These are phyloP conservation scores for Macrotus californicus DNA, from an alignment of 2,113 vertebrate species.

Conservation along the genomic window DNA sequence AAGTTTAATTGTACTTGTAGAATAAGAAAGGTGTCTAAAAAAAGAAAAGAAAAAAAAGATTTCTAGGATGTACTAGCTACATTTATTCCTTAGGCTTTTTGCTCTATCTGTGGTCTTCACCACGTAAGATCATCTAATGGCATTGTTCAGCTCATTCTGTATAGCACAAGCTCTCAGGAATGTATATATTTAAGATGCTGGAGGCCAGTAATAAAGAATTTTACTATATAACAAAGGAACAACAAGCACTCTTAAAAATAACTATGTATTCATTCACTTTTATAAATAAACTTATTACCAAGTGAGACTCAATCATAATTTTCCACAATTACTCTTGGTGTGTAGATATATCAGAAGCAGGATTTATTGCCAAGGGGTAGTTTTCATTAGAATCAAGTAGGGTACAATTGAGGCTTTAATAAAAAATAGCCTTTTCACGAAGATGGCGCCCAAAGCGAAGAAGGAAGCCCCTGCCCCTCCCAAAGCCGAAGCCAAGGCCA, in stretches of 20 bases:
- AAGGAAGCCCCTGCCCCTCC: too few species aligned
- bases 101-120: neutral
- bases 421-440: too few species aligned
- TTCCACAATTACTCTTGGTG: slow-evolving; percentile 71
- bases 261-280: slow-evolving; percentile 56
- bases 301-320: slow-evolving; percentile 64
- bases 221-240: neutral
- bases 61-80: neutral
- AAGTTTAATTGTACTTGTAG: neutral
- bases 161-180: neutral
- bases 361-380: slow-evolving; percentile 73
- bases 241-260: slow-evolving; percentile 35
- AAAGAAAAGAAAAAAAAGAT: neutral
- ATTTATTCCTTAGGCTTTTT: neutral
- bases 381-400: slow-evolving; percentile 78
- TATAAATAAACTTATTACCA: slow-evolving; percentile 54
- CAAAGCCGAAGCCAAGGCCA: too few species aligned
- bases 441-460: too few species aligned
- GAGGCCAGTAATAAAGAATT: slow-evolving; percentile 16
- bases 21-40: neutral
- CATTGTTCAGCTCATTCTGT: neutral
- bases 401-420: slow-evolving; percentile 74
- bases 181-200: neutral
- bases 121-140: neutral
- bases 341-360: slow-evolving; percentile 65